phyloP scores from a whole-genome alignment of 37 sponge, comb jelly and placozoan genomes.

The Aphrocallistes beatrix region DNA sequence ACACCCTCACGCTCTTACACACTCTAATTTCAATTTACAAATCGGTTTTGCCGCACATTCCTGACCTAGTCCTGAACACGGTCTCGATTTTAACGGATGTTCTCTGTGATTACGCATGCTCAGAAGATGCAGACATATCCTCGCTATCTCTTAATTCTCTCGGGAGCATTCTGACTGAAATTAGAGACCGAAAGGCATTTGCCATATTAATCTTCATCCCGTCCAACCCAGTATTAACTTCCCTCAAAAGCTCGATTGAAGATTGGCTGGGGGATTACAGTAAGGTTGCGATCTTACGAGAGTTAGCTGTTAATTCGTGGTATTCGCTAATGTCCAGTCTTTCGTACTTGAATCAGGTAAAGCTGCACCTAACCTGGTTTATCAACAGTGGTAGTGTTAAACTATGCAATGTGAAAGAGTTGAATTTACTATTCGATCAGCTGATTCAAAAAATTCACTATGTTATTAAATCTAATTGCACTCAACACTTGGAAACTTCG shows the following conservation, averaged over 20 bases:
- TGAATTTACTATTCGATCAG: background rate
- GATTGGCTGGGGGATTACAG: background rate
- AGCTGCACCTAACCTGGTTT: too few species aligned
- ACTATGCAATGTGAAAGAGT: background rate
- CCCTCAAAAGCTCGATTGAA: background rate
- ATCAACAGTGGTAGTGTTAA: too few species aligned
- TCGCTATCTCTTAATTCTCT: background rate
- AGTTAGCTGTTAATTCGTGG: background rate
- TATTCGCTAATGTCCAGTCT: background rate
- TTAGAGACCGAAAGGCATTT: background rate
- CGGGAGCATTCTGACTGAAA: background rate
- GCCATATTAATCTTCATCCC: background rate
- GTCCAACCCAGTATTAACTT: background rate
- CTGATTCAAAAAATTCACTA: background rate
- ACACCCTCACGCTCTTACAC: background rate
- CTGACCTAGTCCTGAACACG: background rate
- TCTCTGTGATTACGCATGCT: background rate
- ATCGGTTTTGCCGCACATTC: background rate
- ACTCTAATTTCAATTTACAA: background rate
- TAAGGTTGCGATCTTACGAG: background rate
- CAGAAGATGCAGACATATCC: background rate
- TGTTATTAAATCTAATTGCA: background rate
- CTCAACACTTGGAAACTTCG: background rate
- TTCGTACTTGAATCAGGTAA: conserved; percentile 9
- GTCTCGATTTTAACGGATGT: background rate